Evolutionary conservation across 2,888 invertebrate species (phyloP).

Genomic region (Eupithecia exiguata): DNA sequence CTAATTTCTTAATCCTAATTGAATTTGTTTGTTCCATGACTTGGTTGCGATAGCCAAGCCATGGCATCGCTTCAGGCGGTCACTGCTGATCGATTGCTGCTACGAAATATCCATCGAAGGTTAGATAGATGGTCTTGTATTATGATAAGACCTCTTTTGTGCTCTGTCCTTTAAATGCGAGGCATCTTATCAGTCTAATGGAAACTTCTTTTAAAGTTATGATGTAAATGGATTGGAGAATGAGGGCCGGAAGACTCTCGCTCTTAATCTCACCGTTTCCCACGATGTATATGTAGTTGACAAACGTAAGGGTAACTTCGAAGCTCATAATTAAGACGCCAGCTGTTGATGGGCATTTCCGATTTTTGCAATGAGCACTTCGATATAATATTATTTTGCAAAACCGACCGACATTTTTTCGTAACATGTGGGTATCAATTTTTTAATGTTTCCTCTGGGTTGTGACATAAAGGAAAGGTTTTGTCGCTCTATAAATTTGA

Average conservation of each 20-base stretch:
- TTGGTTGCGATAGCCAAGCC: slow-evolving; percentile 69
- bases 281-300: slow-evolving; percentile 47
- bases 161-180: slow-evolving; percentile 62
- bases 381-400: slow-evolving; percentile 45
- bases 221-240: slow-evolving; percentile 33
- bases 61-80: slow-evolving; percentile 56
- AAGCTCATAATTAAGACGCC: slow-evolving; percentile 54
- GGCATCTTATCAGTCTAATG: slow-evolving; percentile 47
- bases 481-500: slow-evolving; percentile 35
- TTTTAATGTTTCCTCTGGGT: slow-evolving; percentile 54
- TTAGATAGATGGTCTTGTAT: slow-evolving; percentile 62
- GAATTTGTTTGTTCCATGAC: slow-evolving; percentile 79
- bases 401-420: slow-evolving; percentile 39
- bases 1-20: slow-evolving; percentile 83
- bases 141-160: slow-evolving; percentile 63
- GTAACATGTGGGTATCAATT: slow-evolving; percentile 39
- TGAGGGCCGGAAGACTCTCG: slow-evolving; percentile 39
- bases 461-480: slow-evolving; percentile 49
- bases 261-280: slow-evolving; percentile 45
- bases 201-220: slow-evolving; percentile 32
- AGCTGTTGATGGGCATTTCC: slow-evolving; percentile 53
- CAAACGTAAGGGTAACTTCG: slow-evolving; percentile 45
- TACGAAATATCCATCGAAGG: slow-evolving; percentile 60
- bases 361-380: slow-evolving; percentile 54
- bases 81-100: slow-evolving; percentile 65